Base-by-base conservation (phyloP, 2,797 vertebrate species). In the Liparis tanakae region DNA sequence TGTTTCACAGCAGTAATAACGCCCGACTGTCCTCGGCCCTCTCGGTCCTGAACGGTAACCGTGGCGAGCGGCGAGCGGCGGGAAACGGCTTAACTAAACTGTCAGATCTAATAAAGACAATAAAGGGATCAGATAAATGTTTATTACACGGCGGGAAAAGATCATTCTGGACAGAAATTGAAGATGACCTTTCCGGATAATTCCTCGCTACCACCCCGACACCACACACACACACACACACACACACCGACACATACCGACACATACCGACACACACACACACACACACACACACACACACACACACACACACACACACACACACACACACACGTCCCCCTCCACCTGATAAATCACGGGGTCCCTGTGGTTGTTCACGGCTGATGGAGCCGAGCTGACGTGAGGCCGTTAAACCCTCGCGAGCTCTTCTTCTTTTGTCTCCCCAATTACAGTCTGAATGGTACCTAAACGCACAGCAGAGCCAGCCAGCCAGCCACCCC, bases 141-240 rank as follows among this genome's bases (percentile, higher is more conserved):
- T 99, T 99, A 99, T 99, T 97, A 96, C 96, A 89, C 94, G 95
- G 95, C 71, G 91, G 96, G 96, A 97, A 98, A 97, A 97, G 96
- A 98, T 98, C 95, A 98, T 98, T 98, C 97, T 98, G 94, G 95
- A 95, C 94, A 96, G 97, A 99, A 98, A 99, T 98, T 98, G 97
- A 97, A 95, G 95, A 97, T 97, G 97, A 99, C 97, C 98, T 99
- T 97, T 97, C 89, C 91, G 94, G 97, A 96, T 97, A 96, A 96
- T 96, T 96, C 95, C 95, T 96, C 92, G 93, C 95, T 93, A 41
- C 6, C 5, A 44, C 12, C 59, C 68, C 17, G 25, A 30, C 25
- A 30, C 25, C n/a, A 36, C 5, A 15, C 14, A 12, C 39, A 1
- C 39, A 12, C 12, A 12, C 41, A 4, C 41, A 12, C 41, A 5